A percentile compares a stretch with the other conserved stretches of the same genome.
Evolutionary conservation across 2,113 vertebrate genomes (phyloP).

Genomic region (Corythaeola cristata): DNA sequence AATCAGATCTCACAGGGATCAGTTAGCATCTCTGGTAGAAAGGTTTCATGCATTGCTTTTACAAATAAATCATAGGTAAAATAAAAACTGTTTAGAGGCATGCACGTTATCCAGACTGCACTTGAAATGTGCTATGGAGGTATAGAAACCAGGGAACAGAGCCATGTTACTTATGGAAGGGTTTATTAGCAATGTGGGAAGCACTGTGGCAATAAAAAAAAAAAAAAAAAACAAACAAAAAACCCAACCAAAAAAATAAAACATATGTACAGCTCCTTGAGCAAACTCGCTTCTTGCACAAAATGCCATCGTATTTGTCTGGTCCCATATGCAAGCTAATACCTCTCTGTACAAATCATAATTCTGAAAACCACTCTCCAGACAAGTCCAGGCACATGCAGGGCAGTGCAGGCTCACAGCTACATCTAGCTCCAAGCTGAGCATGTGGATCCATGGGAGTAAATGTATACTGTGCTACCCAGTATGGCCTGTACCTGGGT

Average conservation of each 20-base stretch:
- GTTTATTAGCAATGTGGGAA: neutral
- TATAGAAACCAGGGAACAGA: neutral
- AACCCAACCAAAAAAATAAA: no score
- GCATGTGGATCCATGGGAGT: neutral
- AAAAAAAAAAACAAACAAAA: no score
- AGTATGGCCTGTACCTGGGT: neutral
- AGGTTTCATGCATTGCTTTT: neutral
- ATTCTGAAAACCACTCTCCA: neutral
- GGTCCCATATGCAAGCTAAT: neutral
- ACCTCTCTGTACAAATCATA: neutral
- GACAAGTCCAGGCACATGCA: neutral
- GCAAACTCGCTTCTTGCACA: neutral
- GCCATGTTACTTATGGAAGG: fast-evolving
- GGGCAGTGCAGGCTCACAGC: neutral
- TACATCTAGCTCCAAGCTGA: neutral
- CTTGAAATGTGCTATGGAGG: neutral
- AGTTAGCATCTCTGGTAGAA: neutral
- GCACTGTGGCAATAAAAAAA: neutral
- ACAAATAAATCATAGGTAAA: neutral
- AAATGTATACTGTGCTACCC: neutral
- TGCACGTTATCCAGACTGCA: neutral
- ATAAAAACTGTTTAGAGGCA: neutral
- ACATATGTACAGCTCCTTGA: neutral
- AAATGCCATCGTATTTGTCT: neutral
- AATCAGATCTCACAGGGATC: neutral